These are phyloP conservation scores for Kryphioiulus occultus DNA, from an alignment of 2,888 invertebrate genomes.

Conservation along the genomic window DNA sequence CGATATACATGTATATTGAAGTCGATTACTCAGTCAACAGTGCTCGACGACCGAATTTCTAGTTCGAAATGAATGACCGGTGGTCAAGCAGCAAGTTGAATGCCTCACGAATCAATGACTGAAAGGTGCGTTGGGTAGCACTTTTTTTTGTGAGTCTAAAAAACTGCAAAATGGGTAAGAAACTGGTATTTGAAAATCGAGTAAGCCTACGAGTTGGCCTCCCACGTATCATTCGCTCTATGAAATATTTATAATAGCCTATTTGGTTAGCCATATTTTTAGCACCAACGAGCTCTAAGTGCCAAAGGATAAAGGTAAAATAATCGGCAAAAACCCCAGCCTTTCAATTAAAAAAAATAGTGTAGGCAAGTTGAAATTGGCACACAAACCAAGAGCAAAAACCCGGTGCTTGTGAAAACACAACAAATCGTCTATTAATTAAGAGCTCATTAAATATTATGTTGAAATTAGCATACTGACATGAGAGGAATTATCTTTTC, in stretches of 20 bases:
- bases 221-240: background rate
- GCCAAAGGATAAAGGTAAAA: background rate
- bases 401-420: background rate
- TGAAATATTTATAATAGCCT: background rate
- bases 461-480: constrained; percentile 13
- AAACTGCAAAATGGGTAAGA: background rate
- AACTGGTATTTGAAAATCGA: background rate
- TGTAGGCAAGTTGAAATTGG: constrained; percentile 18
- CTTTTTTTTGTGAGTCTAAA: background rate
- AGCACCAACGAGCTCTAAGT: background rate
- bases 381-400: background rate
- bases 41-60: background rate
- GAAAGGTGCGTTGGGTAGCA: background rate
- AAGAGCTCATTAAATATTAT: constrained; percentile 32
- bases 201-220: background rate
- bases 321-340: background rate
- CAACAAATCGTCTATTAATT: constrained; percentile 32
- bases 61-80: background rate
- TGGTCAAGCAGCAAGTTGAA: background rate
- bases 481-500: constrained; percentile 39
- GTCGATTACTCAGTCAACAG: background rate
- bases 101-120: constrained; percentile 9
- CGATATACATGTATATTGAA: background rate
- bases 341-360: background rate
- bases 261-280: constrained; percentile 14